These are phyloP conservation scores for Corythornis leucogaster DNA, from an alignment of 2,797 vertebrate genomes.

Conservation along the genomic window DNA sequence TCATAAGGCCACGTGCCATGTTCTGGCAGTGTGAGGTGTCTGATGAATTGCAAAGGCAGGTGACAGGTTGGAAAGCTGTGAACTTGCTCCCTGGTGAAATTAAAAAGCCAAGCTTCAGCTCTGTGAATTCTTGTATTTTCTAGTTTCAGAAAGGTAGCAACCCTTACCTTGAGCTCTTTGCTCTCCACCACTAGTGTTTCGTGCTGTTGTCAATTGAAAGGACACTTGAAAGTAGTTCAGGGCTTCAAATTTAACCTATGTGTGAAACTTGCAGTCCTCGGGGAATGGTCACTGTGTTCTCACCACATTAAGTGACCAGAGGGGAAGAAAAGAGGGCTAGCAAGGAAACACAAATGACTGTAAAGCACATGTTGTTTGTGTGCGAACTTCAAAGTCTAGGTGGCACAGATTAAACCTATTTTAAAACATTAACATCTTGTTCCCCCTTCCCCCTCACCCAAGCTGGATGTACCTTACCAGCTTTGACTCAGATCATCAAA, in stretches of 20 bases:
- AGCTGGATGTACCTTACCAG: background rate
- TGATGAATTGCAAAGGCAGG: background rate
- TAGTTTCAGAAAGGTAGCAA: background rate
- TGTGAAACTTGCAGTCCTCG: background rate
- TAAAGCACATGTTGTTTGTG: background rate
- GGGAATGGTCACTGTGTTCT: background rate
- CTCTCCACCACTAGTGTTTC: background rate
- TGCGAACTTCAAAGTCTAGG: background rate
- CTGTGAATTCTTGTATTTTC: slow-evolving; percentile 6
- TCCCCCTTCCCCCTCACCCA: background rate
- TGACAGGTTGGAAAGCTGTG: background rate
- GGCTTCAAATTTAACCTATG: background rate
- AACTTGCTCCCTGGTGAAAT: slow-evolving; percentile 48
- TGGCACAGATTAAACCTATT: background rate
- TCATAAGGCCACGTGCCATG: background rate
- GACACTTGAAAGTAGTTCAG: background rate
- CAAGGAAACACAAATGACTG: background rate
- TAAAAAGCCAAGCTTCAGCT: slow-evolving; percentile 15
- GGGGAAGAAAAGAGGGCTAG: background rate
- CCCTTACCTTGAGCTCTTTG: background rate
- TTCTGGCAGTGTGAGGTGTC: background rate
- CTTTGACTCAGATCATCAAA: background rate
- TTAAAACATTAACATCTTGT: background rate
- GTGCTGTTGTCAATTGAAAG: background rate
- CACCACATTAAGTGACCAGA: background rate